Evolutionary conservation across 35 echinoderm and acorn worm species (phyloP), one percentile per base, ranked within the genome.

Genomic region (Lytechinus variegatus): DNA sequence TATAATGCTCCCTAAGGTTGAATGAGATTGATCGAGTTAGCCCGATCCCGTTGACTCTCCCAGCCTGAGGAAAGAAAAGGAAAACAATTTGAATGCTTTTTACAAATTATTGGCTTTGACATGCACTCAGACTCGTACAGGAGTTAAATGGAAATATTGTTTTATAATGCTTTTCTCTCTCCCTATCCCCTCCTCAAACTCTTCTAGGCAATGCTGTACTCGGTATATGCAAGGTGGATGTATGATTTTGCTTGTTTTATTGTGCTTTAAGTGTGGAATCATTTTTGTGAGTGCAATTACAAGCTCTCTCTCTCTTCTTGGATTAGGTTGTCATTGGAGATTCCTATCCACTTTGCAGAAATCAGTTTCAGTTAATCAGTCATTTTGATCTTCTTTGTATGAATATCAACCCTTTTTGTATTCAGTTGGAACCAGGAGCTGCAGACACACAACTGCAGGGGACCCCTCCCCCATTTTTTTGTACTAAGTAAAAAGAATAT

Each of bases 41-140:
- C 19, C 66, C 66, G 12, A 79, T 79, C 14, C 66, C n/a, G n/a
- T 79, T 79, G 66, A 79, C 66, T 79, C 66, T 79, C 66, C n/a
- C 66, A 1, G 21, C 66, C 66, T 6, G 19, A 79, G 19, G 19
- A 79, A 71, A 79, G 66, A 79, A 13, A 79, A 79, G 66, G 66
- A 24, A 79, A 79, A 79, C 66, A 79, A 79, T 79, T 79, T 79
- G 66, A 79, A 79, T 79, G 66, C 66, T 79, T 79, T 79, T 79
- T 79, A 21, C 66, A 79, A 79, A 79, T 79, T 79, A 79, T 79
- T 79, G 66, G 66, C 66, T 79, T 79, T 79, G 21, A 79, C 66
- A 24, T 79, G 66, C 66, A 79, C 66, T 79, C 66, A 79, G 66
- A 79, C 66, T 7, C 66, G 21, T 24, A 79, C 66, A 24, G 66